Base-by-base conservation (phyloP, 2,888 invertebrate genomes). In the Plebejus argus region DNA sequence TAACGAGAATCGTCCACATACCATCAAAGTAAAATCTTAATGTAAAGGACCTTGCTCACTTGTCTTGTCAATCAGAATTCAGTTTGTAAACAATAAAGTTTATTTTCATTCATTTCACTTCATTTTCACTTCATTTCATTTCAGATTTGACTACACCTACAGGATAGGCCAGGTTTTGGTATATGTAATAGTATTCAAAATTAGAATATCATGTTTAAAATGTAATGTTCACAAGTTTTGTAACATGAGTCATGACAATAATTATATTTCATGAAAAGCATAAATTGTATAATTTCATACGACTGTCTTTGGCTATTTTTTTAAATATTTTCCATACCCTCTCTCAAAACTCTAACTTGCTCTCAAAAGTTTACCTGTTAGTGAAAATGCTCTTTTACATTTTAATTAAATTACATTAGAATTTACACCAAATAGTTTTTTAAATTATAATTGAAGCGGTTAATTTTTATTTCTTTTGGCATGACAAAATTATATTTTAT, bases 381-480 rank as follows among this genome's bases (percentile, higher is more conserved):
- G 2, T 66, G 66, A 28, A 66, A 66, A 66, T 28, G 18, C 23
- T 35, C 61, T 39, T 61, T 77, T 76, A 45, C 6, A 66, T 35
- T 75, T 58, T 28, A 78, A 76, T 76, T 78, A 76, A 80, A 78
- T 78, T 79, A 76, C 78, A 78, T 70, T 70, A 76, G 70, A 76
- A 80, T 66, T 66, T 28, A 5, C 12, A 72, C 66, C 12, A 76
- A 77, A 78, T 76, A 39, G 58, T 39, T 71, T 66, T 5, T 2
- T 1, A 15, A 28, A 58, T 78, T 35, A 58, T 79, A 77, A 77
- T 76, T 75, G 75, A 45, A 20, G 28, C 39, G 71, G 3, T 10
- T 39, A n/a, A 39, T 39, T 71, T 71, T 71, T 71, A n/a, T 18
- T 20, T 18, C 39, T n/a, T 10, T 71, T 71, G 71, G 10, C 39